These are phyloP conservation scores for Pelosia muscerda DNA, from an alignment of 2,888 invertebrate genomes.

Conservation along the genomic window DNA sequence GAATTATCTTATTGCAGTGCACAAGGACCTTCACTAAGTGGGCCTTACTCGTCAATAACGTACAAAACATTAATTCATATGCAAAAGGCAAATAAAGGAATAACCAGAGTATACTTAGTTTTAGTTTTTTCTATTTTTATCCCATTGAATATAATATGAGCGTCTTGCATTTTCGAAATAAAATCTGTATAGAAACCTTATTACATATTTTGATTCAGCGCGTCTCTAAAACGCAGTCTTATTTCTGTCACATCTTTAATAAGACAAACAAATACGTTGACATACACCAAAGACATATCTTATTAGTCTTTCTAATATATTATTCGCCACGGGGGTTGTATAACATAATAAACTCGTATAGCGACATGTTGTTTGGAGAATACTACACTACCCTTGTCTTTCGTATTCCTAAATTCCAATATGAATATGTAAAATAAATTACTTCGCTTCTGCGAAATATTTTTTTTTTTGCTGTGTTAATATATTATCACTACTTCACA, in stretches of 20 bases:
- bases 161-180: too few species aligned
- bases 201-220: background rate
- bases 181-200: background rate
- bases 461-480: background rate
- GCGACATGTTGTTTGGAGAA: background rate
- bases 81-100: too few species aligned
- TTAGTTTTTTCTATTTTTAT: too few species aligned
- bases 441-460: background rate
- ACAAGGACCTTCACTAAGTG: too few species aligned
- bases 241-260: background rate
- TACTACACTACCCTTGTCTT: background rate
- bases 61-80: too few species aligned
- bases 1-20: too few species aligned
- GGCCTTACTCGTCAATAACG: too few species aligned
- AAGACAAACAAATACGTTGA: background rate
- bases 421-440: background rate
- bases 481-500: too few species aligned
- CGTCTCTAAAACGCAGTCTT: background rate
- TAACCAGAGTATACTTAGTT: too few species aligned
- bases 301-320: slow-evolving; percentile 12
- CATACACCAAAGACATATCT: slow-evolving; percentile 1
- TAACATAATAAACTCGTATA: background rate
- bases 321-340: background rate
- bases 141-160: too few species aligned
- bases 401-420: background rate